Conservation (phyloP, 2,888 invertebrate genomes). For the Agriopis aurantiaria region DNA sequence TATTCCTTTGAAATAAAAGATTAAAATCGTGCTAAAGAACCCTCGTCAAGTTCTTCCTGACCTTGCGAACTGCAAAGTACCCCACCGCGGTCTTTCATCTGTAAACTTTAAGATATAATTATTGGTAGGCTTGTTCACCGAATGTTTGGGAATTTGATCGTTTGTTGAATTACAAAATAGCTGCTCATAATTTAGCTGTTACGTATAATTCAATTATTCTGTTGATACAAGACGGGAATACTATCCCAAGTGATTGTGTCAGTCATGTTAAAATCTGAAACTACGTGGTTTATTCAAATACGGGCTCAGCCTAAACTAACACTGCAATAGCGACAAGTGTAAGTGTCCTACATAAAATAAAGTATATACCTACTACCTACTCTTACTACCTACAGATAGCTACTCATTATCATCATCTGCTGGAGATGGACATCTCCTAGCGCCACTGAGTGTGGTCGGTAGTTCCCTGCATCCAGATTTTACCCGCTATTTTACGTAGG, state of each 20-base stretch:
- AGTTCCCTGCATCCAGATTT: too few species aligned
- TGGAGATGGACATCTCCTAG: too few species aligned
- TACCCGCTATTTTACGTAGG: too few species aligned
- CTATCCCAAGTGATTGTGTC: slow-evolving; percentile 6
- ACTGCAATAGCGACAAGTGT: slow-evolving; percentile 1
- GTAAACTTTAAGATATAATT: slow-evolving; percentile 54
- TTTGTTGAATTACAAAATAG: slow-evolving; percentile 50
- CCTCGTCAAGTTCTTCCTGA: slow-evolving; percentile 65
- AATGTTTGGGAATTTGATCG: slow-evolving; percentile 48
- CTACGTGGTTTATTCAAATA: slow-evolving; percentile 13
- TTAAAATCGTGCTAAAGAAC: slow-evolving; percentile 57
- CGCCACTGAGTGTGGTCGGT: too few species aligned
- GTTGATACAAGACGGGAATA: slow-evolving; percentile 18
- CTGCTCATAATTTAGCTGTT: slow-evolving; percentile 22
- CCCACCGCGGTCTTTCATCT: slow-evolving; percentile 51
- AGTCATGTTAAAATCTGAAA: slow-evolving; percentile 18
- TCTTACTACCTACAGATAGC: too few species aligned
- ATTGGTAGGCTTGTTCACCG: slow-evolving; percentile 53
- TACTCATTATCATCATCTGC: too few species aligned
- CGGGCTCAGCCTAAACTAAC: slow-evolving; percentile 18
- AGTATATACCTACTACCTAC: background rate
- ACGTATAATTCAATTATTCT: slow-evolving; percentile 29
- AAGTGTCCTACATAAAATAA: background rate
- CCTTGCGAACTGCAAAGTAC: slow-evolving; percentile 43
- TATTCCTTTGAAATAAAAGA: slow-evolving; percentile 56